These are phyloP conservation scores for Salticus scenicus DNA, from an alignment of 2,888 invertebrate genomes.

Conservation along the genomic window DNA sequence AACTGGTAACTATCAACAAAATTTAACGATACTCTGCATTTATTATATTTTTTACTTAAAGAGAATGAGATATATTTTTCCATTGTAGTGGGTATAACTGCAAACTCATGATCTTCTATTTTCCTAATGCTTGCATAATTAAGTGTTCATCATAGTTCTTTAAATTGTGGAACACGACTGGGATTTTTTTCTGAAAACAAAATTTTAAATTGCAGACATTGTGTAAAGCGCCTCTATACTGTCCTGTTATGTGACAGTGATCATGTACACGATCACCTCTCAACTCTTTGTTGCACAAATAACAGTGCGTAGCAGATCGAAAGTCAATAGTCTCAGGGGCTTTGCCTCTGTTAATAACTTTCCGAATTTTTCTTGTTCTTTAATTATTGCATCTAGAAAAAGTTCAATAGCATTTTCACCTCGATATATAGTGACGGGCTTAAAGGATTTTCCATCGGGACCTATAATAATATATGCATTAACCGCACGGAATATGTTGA, in stretches of 20 bases:
- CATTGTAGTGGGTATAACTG: not conserved
- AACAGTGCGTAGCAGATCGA: not conserved
- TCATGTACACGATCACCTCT: not conserved
- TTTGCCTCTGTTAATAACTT: not conserved
- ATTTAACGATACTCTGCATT: not conserved
- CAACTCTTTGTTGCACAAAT: constrained; percentile 10
- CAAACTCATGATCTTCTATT: not conserved
- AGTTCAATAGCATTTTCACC: not conserved
- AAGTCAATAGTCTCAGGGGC: not conserved
- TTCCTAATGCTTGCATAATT: not conserved
- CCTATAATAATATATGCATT: not conserved
- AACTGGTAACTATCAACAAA: constrained; percentile 5
- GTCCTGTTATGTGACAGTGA: constrained; percentile 19
- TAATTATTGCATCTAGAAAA: not conserved
- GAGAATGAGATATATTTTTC: not conserved
- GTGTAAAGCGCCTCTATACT: constrained; percentile 23
- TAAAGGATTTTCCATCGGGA: not conserved
- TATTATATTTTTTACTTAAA: not conserved
- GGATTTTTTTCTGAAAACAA: not conserved
- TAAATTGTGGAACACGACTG: constrained; percentile 1
- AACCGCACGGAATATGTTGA: not conserved
- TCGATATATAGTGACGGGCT: not conserved
- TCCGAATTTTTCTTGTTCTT: not conserved
- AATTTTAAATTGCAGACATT: constrained; percentile 20
- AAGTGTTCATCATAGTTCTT: not conserved